A percentile compares a stretch with the other conserved stretches of the same genome.
Conservation (phyloP, 1,140 invertebrate genomes). For the Bombus sibiricus region DNA sequence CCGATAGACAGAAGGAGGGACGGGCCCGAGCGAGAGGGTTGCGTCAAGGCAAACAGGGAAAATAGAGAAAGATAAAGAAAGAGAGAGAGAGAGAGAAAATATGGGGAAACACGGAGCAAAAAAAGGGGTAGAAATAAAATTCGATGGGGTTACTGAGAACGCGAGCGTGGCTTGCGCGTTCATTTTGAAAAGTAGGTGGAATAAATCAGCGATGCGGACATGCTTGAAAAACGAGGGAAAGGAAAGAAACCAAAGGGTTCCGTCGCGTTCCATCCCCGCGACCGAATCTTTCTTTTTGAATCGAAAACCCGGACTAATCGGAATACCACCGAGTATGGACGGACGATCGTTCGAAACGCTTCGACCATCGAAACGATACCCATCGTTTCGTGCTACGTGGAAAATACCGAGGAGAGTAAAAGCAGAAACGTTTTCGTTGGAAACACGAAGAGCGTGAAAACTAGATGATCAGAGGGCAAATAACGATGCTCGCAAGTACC, state of each 20-base stretch:
- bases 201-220: conserved; percentile 49
- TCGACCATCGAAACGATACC: not conserved
- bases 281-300: not conserved
- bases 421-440: not conserved
- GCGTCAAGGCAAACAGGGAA: not conserved
- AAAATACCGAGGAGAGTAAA: not conserved
- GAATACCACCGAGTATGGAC: too few relatives aligned
- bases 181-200: conserved; percentile 63
- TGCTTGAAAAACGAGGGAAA: conserved; percentile 28
- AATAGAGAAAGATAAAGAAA: not conserved
- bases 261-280: conserved; percentile 16
- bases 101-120: not conserved
- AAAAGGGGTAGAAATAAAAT: conserved; percentile 14
- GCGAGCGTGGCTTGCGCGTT: conserved; percentile 41
- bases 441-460: not conserved
- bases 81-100: not conserved
- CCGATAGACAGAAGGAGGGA: too few relatives aligned
- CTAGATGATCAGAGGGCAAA: not conserved
- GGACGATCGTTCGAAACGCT: too few relatives aligned
- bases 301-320: not conserved
- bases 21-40: not conserved
- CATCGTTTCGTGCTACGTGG: too few relatives aligned
- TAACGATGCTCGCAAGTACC: conserved; percentile 2
- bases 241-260: conserved; percentile 17
- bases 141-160: conserved; percentile 19